phyloP scores from a whole-genome alignment of 1,140 invertebrate species.

The Pissodes strobi region DNA sequence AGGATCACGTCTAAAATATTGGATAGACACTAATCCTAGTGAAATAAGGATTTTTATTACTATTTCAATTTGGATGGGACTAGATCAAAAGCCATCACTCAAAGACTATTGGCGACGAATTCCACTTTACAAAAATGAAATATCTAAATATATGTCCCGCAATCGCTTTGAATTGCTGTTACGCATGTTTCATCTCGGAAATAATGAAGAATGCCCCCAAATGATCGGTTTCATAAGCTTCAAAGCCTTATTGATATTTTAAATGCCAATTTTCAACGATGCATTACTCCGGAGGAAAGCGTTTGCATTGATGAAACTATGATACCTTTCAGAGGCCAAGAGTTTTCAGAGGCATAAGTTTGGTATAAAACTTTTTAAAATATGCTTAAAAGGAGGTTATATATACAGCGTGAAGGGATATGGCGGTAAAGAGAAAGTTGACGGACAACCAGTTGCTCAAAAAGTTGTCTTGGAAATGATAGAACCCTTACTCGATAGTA shows the following conservation, averaged over 20 bases:
- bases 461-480: background rate
- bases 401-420: no score
- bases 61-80: conserved; percentile 10
- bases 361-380: background rate
- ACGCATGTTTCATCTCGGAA: background rate
- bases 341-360: no score
- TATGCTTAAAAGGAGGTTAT: background rate
- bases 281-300: background rate
- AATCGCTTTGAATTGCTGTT: conserved; percentile 14
- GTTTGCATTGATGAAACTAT: background rate
- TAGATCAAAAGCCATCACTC: background rate
- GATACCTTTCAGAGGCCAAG: background rate
- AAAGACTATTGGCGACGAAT: conserved; percentile 1
- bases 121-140: background rate
- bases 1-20: no score
- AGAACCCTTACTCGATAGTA: background rate
- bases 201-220: background rate
- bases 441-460: background rate
- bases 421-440: background rate
- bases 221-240: background rate
- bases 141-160: conserved; percentile 4
- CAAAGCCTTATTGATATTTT: background rate
- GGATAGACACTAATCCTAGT: no score
- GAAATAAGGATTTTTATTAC: no score
- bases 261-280: background rate